phyloP scores from a whole-genome alignment of 2,888 invertebrate species.

The Seira sanloemensis region DNA sequence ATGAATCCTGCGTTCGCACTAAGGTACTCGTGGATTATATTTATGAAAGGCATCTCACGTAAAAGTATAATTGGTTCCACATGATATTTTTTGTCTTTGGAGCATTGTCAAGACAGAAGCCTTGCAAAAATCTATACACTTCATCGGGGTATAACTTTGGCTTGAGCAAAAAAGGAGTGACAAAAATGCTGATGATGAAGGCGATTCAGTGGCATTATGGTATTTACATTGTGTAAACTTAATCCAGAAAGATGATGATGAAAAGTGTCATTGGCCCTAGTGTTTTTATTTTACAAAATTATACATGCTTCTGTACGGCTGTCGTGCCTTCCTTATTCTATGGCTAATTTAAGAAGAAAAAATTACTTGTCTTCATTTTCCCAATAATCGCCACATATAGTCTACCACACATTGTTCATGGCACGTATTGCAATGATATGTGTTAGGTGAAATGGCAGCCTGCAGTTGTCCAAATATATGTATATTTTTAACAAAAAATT shows the following conservation, averaged over 20 bases:
- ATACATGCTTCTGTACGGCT: constrained; percentile 45
- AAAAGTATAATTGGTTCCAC: constrained; percentile 61
- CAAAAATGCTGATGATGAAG: constrained; percentile 24
- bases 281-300: constrained; percentile 61
- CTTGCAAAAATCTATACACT: constrained; percentile 28
- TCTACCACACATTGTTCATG: not conserved
- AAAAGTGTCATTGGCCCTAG: constrained; percentile 66
- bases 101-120: constrained; percentile 49
- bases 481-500: no score
- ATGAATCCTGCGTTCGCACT: no score
- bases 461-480: no score
- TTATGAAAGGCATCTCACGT: constrained; percentile 35
- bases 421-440: not conserved
- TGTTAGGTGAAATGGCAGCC: not conserved
- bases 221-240: constrained; percentile 10
- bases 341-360: not conserved
- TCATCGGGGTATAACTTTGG: constrained; percentile 17
- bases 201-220: constrained; percentile 5
- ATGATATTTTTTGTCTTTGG: constrained; percentile 59
- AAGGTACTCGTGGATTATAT: no score
- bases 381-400: no score
- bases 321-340: constrained; percentile 18
- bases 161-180: constrained; percentile 23
- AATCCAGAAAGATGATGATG: constrained; percentile 36
- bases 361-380: no score